Evolutionary conservation across 2,888 invertebrate genomes (phyloP).

Genomic region (Aleiodes leptofemur): DNA sequence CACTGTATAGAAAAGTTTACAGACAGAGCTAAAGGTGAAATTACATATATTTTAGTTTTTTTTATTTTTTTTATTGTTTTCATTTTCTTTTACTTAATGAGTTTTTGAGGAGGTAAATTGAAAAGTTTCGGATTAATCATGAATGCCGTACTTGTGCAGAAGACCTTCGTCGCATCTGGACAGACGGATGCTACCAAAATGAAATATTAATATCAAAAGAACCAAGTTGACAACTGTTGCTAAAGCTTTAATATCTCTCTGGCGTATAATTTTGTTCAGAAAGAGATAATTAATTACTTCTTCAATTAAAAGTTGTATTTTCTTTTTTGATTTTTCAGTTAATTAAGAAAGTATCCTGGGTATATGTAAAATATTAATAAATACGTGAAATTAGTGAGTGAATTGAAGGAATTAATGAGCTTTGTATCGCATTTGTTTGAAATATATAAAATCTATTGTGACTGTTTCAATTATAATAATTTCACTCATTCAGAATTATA

Average conservation of each 20-base stretch:
- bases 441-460: not conserved
- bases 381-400: no score
- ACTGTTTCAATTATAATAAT: not conserved
- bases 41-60: no score
- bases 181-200: conserved; percentile 26
- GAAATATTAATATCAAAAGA: conserved; percentile 51
- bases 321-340: not conserved
- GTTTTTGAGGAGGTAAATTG: conserved; percentile 1
- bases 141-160: not conserved
- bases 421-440: not conserved
- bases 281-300: conserved; percentile 62
- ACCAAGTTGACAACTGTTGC: conserved; percentile 22
- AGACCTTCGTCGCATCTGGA: conserved; percentile 1
- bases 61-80: no score
- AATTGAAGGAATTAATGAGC: no score
- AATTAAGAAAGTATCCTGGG: not conserved
- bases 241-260: conserved; percentile 21
- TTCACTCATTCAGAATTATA: not conserved
- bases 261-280: conserved; percentile 59
- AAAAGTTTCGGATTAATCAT: conserved; percentile 33
- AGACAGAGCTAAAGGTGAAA: no score
- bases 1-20: no score
- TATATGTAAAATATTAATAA: not conserved
- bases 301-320: conserved; percentile 61
- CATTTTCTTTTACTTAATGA: no score